Base-by-base conservation (phyloP, 2,888 invertebrate genomes). In the Diarsia brunnea region DNA sequence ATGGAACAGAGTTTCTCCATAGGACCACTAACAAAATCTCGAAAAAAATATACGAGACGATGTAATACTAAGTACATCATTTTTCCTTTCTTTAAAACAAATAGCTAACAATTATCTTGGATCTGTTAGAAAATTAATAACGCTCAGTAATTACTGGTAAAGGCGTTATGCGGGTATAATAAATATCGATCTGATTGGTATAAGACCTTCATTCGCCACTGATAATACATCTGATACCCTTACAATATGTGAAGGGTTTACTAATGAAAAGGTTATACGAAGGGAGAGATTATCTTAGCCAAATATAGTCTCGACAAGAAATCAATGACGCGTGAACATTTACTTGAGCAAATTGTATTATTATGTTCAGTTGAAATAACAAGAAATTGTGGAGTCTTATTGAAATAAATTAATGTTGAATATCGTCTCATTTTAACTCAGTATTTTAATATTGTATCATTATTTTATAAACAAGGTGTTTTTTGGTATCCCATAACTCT, bases 171-270 rank as follows among this genome's bases (percentile, higher is more conserved):
- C 73, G 85, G 82, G 85, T 66, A 84, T 82, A 85, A 83, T 85
- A 77, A 83, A 83, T 85, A 83, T 83, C 82, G 78, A 82, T 84
- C 70, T 70, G 73, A 85, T 83, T 83, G 85, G 77, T 73, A 83
- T 83, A 65, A 83, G 70, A 69, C 82, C 78, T 71, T 67, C 53
- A 77, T 61, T 77, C 67, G 68, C 38, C 16, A 68, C 73, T 85
- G 82, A 83, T 83, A 83, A 83, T 85, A 83, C 61, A 85, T 83
- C 49, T 82, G 82, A 85, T 83, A 83, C 65, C 82, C 82, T 85
- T 83, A 85, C 73, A 82, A 82, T 82, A 83, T 85, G 85, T 85
- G 85, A 77, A 83, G 82, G 78, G 82, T 68, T 85, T 83, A 70
- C 73, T 83, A 83, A 85, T 83, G 82, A 83, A 83, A 85, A 85